phyloP scores from a whole-genome alignment of 35 echinoderm and acorn worm species.

The Chiridota heheva region DNA sequence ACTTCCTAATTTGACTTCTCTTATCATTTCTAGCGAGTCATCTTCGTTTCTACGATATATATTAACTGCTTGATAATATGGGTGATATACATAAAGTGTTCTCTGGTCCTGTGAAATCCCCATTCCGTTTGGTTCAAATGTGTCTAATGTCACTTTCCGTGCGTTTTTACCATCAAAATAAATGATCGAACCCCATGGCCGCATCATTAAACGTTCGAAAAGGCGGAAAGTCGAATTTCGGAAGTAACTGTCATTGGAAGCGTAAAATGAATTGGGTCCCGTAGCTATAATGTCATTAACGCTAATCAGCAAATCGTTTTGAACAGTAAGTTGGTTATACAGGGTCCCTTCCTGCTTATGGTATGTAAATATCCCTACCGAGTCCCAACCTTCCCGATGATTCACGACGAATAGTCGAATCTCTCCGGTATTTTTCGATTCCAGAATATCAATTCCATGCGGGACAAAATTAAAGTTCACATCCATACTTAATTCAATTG shows the following conservation, averaged over 20 bases:
- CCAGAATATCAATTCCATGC: neutral
- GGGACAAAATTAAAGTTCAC: constrained; percentile 12
- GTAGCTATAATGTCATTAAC: constrained; percentile 18
- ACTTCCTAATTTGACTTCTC: constrained; percentile 10
- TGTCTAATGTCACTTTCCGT: neutral
- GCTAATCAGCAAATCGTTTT: neutral
- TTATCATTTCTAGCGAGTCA: neutral
- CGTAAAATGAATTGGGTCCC: constrained; percentile 26
- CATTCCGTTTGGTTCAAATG: constrained; percentile 34
- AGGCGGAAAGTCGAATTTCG: neutral
- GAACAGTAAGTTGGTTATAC: neutral
- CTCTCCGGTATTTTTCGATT: neutral
- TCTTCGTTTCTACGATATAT: constrained; percentile 11
- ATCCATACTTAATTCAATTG: neutral
- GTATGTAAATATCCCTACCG: constrained; percentile 17
- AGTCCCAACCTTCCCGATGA: constrained; percentile 4
- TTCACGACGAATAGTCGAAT: constrained; percentile 20
- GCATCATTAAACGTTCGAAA: neutral
- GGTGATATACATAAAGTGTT: neutral
- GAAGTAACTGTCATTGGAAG: constrained; percentile 8
- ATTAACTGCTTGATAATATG: neutral
- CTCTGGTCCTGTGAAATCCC: constrained; percentile 5
- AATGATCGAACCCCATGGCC: neutral
- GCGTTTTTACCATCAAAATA: neutral
- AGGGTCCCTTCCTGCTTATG: neutral